Conservation (phyloP, 2,888 invertebrate genomes). For the Macaria notata region DNA sequence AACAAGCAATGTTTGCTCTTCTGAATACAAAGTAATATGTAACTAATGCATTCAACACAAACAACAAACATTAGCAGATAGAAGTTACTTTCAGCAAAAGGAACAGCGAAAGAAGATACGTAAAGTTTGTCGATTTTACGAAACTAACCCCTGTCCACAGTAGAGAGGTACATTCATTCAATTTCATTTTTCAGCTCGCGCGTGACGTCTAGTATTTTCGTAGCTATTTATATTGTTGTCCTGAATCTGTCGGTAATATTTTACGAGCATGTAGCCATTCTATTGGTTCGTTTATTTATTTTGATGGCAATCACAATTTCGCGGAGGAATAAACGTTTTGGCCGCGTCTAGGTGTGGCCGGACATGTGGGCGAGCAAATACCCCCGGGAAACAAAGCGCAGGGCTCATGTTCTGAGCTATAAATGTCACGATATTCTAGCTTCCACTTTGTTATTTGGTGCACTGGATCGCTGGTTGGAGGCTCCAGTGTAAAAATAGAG, state of each 20-base stretch:
- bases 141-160: too few species aligned
- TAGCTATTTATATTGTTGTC: conserved; percentile 1
- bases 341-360: conserved; percentile 37
- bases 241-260: conserved; percentile 14
- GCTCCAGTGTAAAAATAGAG: too few species aligned
- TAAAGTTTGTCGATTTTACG: too few species aligned
- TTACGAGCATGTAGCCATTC: conserved; percentile 14
- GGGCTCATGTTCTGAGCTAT: conserved; percentile 13
- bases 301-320: conserved; percentile 33
- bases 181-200: conserved; percentile 2
- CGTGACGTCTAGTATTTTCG: neutral
- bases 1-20: too few species aligned
- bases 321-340: conserved; percentile 34
- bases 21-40: too few species aligned
- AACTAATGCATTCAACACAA: too few species aligned
- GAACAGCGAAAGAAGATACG: too few species aligned
- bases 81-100: too few species aligned
- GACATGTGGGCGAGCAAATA: conserved; percentile 20
- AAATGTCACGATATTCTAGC: neutral
- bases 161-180: neutral
- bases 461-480: too few species aligned
- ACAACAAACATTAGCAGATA: too few species aligned
- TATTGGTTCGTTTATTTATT: conserved; percentile 32
- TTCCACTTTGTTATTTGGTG: too few species aligned
- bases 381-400: conserved; percentile 4